These are phyloP conservation scores for Drosophila villosipedis DNA, from an alignment of 2,888 invertebrate genomes.

Conservation along the genomic window DNA sequence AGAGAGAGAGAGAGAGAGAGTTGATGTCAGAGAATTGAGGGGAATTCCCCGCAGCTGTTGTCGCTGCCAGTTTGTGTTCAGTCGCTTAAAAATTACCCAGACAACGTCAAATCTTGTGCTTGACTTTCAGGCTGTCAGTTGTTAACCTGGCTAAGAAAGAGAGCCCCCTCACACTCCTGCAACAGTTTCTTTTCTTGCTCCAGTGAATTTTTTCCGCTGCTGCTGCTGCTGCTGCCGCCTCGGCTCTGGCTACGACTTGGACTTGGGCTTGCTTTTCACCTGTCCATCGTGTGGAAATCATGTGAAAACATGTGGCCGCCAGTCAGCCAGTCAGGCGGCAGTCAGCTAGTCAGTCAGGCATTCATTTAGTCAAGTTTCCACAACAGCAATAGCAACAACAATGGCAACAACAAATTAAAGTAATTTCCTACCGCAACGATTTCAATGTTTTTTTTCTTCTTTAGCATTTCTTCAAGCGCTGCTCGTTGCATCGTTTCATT, in stretches of 20 bases:
- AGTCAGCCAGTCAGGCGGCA: slow-evolving; percentile 62
- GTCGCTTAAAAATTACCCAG: slow-evolving; percentile 67
- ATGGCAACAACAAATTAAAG: slow-evolving; percentile 79
- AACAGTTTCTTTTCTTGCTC: slow-evolving; percentile 71
- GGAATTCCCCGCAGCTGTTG: slow-evolving; percentile 52
- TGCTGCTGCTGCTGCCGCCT: slow-evolving; percentile 7
- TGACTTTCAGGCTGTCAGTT: slow-evolving; percentile 66
- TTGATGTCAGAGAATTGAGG: slow-evolving; percentile 5
- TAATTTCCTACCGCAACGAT: slow-evolving; percentile 80
- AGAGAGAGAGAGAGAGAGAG: neutral
- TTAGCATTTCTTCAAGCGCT: slow-evolving; percentile 44
- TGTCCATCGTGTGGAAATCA: slow-evolving; percentile 81
- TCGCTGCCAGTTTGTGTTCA: slow-evolving; percentile 49
- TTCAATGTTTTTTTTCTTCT: slow-evolving; percentile 41
- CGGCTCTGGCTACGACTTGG: slow-evolving; percentile 48
- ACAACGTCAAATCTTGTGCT: slow-evolving; percentile 73
- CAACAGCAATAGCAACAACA: slow-evolving; percentile 51
- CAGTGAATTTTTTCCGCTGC: slow-evolving; percentile 70
- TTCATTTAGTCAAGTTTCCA: slow-evolving; percentile 77
- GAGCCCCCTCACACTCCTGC: slow-evolving; percentile 29
- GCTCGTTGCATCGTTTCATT: slow-evolving; percentile 22
- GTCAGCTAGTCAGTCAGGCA: slow-evolving; percentile 71
- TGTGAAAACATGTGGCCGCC: slow-evolving; percentile 80
- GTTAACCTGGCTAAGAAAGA: slow-evolving; percentile 48
- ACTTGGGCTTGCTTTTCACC: slow-evolving; percentile 74